phyloP scores from a whole-genome alignment of 2,797 vertebrate genomes.

The Acanthopagrus latus region DNA sequence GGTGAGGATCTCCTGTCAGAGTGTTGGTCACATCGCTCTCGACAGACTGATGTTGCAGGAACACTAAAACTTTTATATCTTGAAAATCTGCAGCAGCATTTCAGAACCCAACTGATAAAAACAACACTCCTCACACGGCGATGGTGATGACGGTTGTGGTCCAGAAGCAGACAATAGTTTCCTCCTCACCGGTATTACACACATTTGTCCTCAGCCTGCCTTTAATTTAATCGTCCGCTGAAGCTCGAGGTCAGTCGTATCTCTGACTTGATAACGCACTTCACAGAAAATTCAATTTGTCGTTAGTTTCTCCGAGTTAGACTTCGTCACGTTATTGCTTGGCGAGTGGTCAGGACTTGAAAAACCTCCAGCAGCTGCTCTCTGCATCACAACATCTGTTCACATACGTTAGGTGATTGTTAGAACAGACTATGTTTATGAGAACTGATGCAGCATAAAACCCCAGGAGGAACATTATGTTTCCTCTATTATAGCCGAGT shows the following conservation, averaged over 20 bases:
- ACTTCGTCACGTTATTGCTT: constrained; percentile 29
- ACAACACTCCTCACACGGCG: background rate
- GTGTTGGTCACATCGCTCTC: background rate
- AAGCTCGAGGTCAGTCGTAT: constrained; percentile 45
- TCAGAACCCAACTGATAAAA: constrained; percentile 22
- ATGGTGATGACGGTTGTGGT: no score
- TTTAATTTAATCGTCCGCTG: constrained; percentile 50
- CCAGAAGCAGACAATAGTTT: no score
- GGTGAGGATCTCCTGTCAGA: constrained; percentile 1
- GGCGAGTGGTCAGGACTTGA: constrained; percentile 11
- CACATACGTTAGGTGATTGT: background rate
- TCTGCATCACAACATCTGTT: background rate
- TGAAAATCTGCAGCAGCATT: background rate
- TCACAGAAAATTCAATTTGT: constrained; percentile 51
- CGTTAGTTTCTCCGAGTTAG: constrained; percentile 26
- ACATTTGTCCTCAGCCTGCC: constrained; percentile 43
- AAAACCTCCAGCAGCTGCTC: constrained; percentile 25
- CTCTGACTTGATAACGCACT: constrained; percentile 43
- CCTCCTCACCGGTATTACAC: constrained; percentile 18
- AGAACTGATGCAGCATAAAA: background rate
- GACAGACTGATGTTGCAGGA: background rate
- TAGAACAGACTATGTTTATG: background rate
- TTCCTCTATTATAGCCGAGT: background rate
- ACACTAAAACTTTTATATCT: background rate
- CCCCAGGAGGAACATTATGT: background rate